Evolutionary conservation across 2,888 invertebrate genomes (phyloP), one percentile per base, ranked within the genome.

Genomic region (Branchipolynoe longqiensis): DNA sequence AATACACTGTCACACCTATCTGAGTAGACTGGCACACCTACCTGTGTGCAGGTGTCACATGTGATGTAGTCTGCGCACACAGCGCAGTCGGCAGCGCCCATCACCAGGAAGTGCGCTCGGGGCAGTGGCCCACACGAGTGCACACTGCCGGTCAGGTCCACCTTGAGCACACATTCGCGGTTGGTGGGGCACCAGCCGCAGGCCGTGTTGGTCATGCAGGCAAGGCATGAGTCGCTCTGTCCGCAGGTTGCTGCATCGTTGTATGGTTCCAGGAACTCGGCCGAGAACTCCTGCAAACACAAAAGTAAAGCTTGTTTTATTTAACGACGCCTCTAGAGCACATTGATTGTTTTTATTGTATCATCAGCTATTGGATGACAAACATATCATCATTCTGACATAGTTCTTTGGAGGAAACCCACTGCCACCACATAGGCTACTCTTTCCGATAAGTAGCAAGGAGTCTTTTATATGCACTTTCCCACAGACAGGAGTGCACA

Each of bases 171-270:
- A 94, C 89, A 97, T 95, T 92, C 97, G 97, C 78, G 95, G 94
- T 88, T 95, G 94, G n/a, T 95, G 96, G 14, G 96, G 92, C 98
- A 98, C 98, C 98, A 98, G 0, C 97, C 97, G 92, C 98, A 98
- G 25, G 96, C 95, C 0, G 97, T 96, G 93, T 98, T 98, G 0
- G 97, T 96, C 84, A 98, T 94, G 92, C 98, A 98, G 87, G 97
- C 96, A 48, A 98, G 94, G 91, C 98, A 98, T 93, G 97, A 98
- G 0, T 97, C 97, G 86, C 96, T 96, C 22, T 28, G 12, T 1
- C 25, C 8, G 59, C 88, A 89, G 33, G 62, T 83, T 0, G 48
- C 82, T 38, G 64, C 85, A 62, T 82, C 83, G 84, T 96, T 96
- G 93, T 96, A 98, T 0, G 98, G 98, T 92, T 98, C 98, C 87